Evolutionary conservation across 1,140 invertebrate species (phyloP).

Genomic region (Caenorhabditis latens): DNA sequence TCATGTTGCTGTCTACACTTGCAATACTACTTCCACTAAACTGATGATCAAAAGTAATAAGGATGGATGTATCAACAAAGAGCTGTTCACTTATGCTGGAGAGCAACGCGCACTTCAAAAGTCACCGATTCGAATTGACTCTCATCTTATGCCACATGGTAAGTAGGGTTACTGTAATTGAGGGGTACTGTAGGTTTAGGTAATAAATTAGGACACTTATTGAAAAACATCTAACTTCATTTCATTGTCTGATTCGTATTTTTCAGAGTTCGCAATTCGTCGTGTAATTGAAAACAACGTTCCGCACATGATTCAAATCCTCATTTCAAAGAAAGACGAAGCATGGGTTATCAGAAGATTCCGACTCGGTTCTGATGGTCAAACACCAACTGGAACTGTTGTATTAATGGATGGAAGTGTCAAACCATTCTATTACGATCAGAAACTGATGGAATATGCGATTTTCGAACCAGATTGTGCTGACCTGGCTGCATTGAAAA

Average conservation of each 20-base stretch:
- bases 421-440: not conserved
- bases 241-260: not conserved
- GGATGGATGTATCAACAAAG: not conserved
- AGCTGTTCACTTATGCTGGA: not conserved
- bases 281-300: not conserved
- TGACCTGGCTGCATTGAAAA: not conserved
- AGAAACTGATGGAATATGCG: not conserved
- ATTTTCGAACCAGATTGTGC: not conserved
- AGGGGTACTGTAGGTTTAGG: not conserved
- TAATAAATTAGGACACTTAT: not conserved
- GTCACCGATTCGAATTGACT: not conserved
- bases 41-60: not conserved
- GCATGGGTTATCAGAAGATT: not conserved
- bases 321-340: not conserved
- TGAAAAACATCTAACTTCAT: not conserved
- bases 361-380: not conserved
- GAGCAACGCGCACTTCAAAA: not conserved
- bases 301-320: not conserved
- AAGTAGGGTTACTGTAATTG: not conserved
- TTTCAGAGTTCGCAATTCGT: not conserved
- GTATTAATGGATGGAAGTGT: constrained; percentile 9
- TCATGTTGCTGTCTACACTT: not conserved
- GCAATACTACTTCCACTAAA: not conserved
- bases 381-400: not conserved
- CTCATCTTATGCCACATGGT: not conserved